Evolutionary conservation across 2,888 invertebrate species (phyloP), one percentile per base, ranked within the genome.

Genomic region (Drosophila kambysellisi): DNA sequence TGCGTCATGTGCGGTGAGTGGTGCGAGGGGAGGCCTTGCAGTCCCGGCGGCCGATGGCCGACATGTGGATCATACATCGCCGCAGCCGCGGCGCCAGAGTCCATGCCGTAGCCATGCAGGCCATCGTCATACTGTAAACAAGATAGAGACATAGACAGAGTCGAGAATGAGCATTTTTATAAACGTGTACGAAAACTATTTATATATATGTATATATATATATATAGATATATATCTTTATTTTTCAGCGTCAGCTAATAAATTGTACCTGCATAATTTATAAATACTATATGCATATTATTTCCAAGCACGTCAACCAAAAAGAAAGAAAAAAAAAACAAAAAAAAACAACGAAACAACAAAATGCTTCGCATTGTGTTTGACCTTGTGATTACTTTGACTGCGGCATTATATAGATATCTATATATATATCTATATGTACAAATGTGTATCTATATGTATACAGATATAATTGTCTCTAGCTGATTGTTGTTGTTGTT

Each of bases 61-160:
- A 95, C 96, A 94, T 96, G 96, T 92, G 96, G 96, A 93, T 96
- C 96, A 94, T 96, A 96, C 94, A 96, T 95, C 91, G 95, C 95
- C 91, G 93, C 93, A 89, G 94, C 94, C 88, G 95, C 94, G 92
- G 95, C 95, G 81, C 93, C 92, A 83, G 93, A 93, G 94, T 97
- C 97, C 96, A 97, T 97, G 89, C 92, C 91, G 95, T 98, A 98
- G 94, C 96, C 96, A 94, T 96, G 96, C 95, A 98, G 97, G 95
- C 97, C 97, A 95, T 98, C 98, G 95, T 98, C 98, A 95, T 98
- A 98, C 98, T 98, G 57, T 41, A 41, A 57, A 54, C 35, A 54
- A 35, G 53, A 54, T 17, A 56, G 9, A 50, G 15, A 46, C 8
- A 25, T 3, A 2, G 8, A 20, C 12, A 46, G 15, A 46, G 15